phyloP scores from a whole-genome alignment of 2,113 vertebrate genomes.

The Nipponia nippon region DNA sequence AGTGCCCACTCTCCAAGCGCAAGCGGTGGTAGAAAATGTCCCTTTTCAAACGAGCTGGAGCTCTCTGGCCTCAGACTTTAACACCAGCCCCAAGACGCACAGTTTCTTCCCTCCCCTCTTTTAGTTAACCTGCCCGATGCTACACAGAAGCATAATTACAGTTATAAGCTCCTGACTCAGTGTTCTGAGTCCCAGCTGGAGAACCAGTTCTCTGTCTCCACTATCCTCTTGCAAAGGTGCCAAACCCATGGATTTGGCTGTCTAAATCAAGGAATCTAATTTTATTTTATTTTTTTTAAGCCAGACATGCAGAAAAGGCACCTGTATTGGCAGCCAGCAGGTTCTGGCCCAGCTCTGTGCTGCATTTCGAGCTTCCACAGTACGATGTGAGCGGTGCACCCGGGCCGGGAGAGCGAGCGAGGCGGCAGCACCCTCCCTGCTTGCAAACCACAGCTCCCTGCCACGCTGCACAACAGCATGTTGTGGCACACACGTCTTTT shows the following conservation, averaged over 20 bases:
- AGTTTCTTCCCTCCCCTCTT: background rate
- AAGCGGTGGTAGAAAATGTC: rapidly evolving
- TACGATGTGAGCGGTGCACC: rapidly evolving
- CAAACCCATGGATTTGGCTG: background rate
- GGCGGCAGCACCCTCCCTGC: background rate
- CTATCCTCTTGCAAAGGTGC: background rate
- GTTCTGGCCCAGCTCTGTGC: background rate
- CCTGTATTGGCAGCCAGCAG: background rate
- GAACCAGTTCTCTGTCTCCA: background rate
- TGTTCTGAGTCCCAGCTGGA: background rate
- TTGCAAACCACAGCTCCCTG: background rate
- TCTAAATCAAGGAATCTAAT: background rate
- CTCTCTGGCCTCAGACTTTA: background rate
- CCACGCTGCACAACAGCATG: rapidly evolving
- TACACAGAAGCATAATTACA: background rate
- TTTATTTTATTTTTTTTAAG: background rate
- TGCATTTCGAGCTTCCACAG: background rate
- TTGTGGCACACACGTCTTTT: no score
- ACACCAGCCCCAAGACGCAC: background rate
- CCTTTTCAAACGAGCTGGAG: background rate
- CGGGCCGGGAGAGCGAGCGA: background rate
- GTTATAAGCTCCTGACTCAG: background rate
- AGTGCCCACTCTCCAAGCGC: rapidly evolving
- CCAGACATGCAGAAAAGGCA: background rate
- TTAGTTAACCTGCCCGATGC: background rate